Percentiles rank a stretch among this genome's conserved stretches.
These are phyloP conservation scores for Litocranius walleri DNA, from an alignment of 2,113 vertebrate genomes.

Conservation along the genomic window DNA sequence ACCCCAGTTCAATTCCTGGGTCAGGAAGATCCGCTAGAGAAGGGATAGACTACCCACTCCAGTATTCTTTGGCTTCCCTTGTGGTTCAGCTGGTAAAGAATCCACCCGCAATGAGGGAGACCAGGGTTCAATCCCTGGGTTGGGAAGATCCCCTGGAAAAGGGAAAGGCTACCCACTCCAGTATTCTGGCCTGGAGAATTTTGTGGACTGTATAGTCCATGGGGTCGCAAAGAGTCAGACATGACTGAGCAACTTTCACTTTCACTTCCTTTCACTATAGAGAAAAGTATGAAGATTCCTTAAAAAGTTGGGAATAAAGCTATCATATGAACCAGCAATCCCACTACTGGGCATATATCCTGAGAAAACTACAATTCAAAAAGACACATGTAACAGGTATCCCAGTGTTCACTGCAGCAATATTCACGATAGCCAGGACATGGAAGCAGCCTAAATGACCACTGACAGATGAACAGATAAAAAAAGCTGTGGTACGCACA, in stretches of 20 bases:
- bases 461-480: neutral
- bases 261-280: neutral
- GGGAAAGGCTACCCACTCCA: neutral
- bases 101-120: neutral
- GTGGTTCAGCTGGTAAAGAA: neutral
- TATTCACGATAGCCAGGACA: neutral
- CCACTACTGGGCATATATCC: neutral
- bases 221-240: neutral
- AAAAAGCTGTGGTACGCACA: neutral
- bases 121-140: neutral
- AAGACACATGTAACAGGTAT: neutral
- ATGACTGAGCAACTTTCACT: neutral
- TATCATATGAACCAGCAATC: neutral
- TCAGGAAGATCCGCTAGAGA: neutral
- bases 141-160: neutral
- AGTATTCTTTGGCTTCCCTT: neutral
- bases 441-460: neutral
- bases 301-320: neutral
- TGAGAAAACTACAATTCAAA: neutral
- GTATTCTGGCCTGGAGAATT: neutral
- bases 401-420: neutral
- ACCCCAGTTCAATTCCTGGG: neutral
- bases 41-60: neutral
- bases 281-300: neutral
- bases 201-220: neutral